Percentiles rank a stretch among this genome's conserved stretches.
These are phyloP conservation scores for Pollachius pollachius DNA, from an alignment of 2,113 vertebrate species.

Conservation along the genomic window DNA sequence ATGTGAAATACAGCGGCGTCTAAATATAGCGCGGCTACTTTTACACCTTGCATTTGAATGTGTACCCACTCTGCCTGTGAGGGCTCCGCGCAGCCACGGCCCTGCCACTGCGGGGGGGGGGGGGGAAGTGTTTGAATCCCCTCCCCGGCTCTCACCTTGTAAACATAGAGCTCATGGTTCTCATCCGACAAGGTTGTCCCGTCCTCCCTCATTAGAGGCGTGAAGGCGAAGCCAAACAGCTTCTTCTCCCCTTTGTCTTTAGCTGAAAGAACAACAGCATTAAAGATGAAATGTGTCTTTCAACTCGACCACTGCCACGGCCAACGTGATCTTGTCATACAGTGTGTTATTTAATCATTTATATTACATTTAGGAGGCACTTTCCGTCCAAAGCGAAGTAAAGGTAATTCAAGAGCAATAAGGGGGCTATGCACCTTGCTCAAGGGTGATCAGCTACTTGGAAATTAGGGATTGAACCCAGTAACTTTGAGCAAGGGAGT, in stretches of 20 bases:
- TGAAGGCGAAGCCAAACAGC: slow-evolving; percentile 94
- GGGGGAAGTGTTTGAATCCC: neutral
- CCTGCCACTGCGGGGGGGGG: neutral
- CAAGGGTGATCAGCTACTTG: too few relatives aligned
- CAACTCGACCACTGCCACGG: too few relatives aligned
- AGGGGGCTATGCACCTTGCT: too few relatives aligned
- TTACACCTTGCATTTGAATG: neutral
- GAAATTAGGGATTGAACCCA: too few relatives aligned
- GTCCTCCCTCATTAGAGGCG: slow-evolving; percentile 95
- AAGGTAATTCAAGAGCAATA: too few relatives aligned
- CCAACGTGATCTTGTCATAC: neutral
- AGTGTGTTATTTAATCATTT: neutral
- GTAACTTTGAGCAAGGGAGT: too few relatives aligned
- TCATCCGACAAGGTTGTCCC: slow-evolving; percentile 94
- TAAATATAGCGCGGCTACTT: neutral
- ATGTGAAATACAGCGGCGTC: too few relatives aligned
- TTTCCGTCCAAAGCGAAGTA: too few relatives aligned
- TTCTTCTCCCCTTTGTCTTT: slow-evolving; percentile 98
- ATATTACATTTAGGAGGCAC: too few relatives aligned
- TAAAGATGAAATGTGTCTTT: too few relatives aligned
- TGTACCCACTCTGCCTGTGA: neutral
- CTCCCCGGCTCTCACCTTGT: slow-evolving; percentile 79
- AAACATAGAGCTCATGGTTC: slow-evolving; percentile 92
- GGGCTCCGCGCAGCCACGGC: neutral
- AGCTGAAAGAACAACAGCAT: slow-evolving; percentile 68